These are phyloP conservation scores for Chiloscyllium punctatum DNA, from an alignment of 2,797 vertebrate genomes.

Conservation along the genomic window DNA sequence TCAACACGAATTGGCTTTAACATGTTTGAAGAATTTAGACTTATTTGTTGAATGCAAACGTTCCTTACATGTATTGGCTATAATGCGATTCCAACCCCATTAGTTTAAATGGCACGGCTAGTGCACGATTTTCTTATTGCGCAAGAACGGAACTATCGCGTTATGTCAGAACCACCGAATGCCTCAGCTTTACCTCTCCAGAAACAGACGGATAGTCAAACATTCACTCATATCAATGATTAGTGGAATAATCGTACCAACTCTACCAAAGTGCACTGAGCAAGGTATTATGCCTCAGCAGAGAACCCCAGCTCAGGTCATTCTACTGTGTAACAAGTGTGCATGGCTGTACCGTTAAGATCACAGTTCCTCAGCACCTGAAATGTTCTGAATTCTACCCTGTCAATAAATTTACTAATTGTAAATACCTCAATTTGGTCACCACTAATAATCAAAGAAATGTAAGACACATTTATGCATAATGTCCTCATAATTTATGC, in stretches of 20 bases:
- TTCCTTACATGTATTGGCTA: no score
- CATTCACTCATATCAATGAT: neutral
- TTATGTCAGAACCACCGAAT: no score
- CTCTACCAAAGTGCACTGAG: neutral
- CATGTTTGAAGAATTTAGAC: no score
- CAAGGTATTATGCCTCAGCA: neutral
- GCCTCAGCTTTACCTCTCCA: neutral
- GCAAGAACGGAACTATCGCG: no score
- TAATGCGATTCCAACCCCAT: no score
- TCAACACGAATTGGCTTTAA: no score
- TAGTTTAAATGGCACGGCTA: no score
- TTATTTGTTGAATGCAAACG: no score
- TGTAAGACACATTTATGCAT: neutral
- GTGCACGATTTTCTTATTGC: no score
- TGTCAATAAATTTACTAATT: neutral
- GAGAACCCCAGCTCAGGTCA: no score
- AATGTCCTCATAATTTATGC: neutral
- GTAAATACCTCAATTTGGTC: neutral
- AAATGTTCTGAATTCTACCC: neutral
- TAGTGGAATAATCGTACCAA: neutral
- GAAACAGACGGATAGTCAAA: neutral
- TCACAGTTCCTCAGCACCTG: neutral
- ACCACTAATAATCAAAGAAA: neutral
- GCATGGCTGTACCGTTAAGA: neutral
- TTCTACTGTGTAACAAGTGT: neutral